phyloP scores from a whole-genome alignment of 2,797 vertebrate genomes.

The Ibycter americanus region DNA sequence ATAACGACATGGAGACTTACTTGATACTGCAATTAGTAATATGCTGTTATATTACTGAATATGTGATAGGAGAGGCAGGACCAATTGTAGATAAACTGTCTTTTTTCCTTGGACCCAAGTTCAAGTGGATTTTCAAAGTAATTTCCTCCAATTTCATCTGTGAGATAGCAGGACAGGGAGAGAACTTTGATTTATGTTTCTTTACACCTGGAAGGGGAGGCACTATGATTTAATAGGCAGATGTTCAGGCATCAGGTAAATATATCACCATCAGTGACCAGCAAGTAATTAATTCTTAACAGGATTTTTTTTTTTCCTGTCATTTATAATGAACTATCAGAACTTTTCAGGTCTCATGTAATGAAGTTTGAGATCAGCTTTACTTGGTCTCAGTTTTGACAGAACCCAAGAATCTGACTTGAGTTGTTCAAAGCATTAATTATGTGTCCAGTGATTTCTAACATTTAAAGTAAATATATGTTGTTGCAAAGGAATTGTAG shows the following conservation, averaged over 20 bases:
- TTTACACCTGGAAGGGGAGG: not conserved
- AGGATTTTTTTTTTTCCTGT: not conserved
- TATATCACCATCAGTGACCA: not conserved
- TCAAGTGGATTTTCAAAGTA: not conserved
- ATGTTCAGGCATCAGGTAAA: not conserved
- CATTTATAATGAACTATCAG: not conserved
- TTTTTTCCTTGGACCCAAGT: not conserved
- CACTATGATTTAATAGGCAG: not conserved
- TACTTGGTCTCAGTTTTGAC: not conserved
- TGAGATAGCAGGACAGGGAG: not conserved
- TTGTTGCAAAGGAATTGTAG: not conserved
- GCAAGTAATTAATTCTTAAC: not conserved
- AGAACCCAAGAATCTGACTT: not conserved
- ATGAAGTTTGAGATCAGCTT: not conserved
- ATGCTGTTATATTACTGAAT: not conserved
- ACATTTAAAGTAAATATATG: not conserved
- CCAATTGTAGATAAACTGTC: not conserved
- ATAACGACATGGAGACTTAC: not conserved
- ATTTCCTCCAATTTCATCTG: not conserved
- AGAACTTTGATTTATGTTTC: not conserved
- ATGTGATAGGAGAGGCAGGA: not conserved
- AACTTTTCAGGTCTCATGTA: not conserved
- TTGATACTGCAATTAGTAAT: not conserved
- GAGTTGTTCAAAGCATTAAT: not conserved
- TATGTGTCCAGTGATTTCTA: not conserved